Conservation (phyloP, 1,140 invertebrate species). For the Aphelinus atriplicis region DNA sequence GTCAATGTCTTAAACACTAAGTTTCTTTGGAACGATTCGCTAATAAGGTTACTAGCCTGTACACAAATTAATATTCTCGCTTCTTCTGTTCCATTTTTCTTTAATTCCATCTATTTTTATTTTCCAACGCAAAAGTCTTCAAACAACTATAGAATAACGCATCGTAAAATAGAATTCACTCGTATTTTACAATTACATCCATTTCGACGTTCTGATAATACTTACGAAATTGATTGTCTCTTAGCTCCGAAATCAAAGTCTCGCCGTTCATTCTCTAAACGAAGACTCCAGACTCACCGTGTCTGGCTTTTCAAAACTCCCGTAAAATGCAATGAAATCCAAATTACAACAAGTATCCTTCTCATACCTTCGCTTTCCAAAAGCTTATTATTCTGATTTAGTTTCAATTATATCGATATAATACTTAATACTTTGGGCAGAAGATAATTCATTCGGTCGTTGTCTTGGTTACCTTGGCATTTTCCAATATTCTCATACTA, state of each 20-base stretch:
- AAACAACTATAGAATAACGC: conserved; percentile 29
- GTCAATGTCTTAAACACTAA: conserved; percentile 25
- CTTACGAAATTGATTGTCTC: conserved; percentile 52
- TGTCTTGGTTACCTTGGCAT: conserved; percentile 35
- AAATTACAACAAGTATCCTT: conserved; percentile 9
- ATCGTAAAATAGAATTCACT: conserved; percentile 41
- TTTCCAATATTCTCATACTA: conserved; percentile 14
- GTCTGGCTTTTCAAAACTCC: conserved; percentile 8
- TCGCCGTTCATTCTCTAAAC: neutral
- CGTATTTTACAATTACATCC: conserved; percentile 40
- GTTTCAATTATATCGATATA: conserved; percentile 13
- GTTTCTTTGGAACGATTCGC: conserved; percentile 20
- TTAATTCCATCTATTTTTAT: conserved; percentile 21
- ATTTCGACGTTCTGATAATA: conserved; percentile 44
- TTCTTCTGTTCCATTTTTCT: neutral
- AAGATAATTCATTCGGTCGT: conserved; percentile 34
- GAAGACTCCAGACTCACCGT: neutral
- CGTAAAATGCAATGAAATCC: conserved; percentile 27
- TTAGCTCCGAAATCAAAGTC: conserved; percentile 33
- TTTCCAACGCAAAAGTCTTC: conserved; percentile 40
- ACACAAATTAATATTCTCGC: conserved; percentile 26
- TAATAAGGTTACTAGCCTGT: conserved; percentile 24
- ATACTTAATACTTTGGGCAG: conserved; percentile 33
- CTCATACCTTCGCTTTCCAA: neutral
- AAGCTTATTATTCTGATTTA: conserved; percentile 15